Base-by-base conservation (phyloP, 1,140 invertebrate species). In the Melanaphis sacchari region DNA sequence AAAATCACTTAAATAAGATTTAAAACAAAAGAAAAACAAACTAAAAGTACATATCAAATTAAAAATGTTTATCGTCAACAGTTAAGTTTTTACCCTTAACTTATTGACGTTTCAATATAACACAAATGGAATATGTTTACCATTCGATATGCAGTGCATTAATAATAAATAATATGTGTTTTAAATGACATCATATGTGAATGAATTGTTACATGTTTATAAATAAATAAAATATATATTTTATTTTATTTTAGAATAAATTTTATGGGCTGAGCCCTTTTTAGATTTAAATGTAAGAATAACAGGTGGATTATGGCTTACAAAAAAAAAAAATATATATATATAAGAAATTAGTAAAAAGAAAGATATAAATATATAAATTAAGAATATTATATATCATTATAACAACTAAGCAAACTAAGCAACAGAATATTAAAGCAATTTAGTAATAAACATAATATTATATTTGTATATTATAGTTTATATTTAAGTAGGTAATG, bases 21-120 rank as follows among this genome's bases (percentile, higher is more conserved):
- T 18, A 76, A 76, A 76, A 76, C 31, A 76, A 76, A 76, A 76
- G 59, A 76, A n/a, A 76, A 76, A 76, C n/a, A 76, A 76, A 76
- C 31, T 36, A n/a, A 76, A 76, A 66, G 59, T 66, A 66, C 31
- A 36, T 81, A 82, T 82, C 6, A 18, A 82, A 82, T 38, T 82
- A 82, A 82, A 82, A 82, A 82, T 40, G 36, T 82, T 82, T 82
- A 38, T 82, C 22, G 81, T 22, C 22, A 82, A 82, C 81, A 82
- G 36, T 24, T 21, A 21, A 82, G 38, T 82, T 38, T 82, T 82
- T 82, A 24, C n/a, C 38, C 36, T 40, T 40, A 82, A 40, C 59
- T 76, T 76, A 82, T 82, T 82, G 22, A 82, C 36, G 22, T 40
- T 82, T 82, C 81, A 40, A 38, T 40, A 82, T 5, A 76, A 82